Evolutionary conservation across 2,888 invertebrate species (phyloP), one percentile per base, ranked within the genome.

Genomic region (Drosophila pegasa): DNA sequence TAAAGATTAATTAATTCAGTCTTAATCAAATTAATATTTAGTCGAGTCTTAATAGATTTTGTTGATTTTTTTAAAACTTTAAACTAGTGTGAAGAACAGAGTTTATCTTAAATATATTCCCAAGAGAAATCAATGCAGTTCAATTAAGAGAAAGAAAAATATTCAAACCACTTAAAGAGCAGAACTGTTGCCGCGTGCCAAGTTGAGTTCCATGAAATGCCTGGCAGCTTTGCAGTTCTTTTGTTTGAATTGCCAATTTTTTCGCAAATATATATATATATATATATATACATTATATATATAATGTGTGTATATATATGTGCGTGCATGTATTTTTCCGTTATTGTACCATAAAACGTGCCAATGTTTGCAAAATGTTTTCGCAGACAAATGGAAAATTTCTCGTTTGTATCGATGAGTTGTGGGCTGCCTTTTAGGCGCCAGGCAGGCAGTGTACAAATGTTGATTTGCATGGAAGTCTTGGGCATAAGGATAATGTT

Each of bases 381-480:
- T 54, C 33, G 16, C 55, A 55, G 43, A 25, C 55, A 59, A 47
- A 47, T 60, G 27, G 22, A 41, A 41, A 47, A 47, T 27, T 40
- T 52, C 51, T 16, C 33, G 8, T 59, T 70, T 45, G 41, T 54
- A 41, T 25, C 71, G 31, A 64, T 51, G 18, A 61, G 52, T 65
- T 61, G 61, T 62, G 31, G 50, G 54, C 58, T 76, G 67, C 58
- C 52, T 66, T 66, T 66, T 55, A 33, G 75, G 60, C 73, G 75
- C 55, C 63, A 35, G 16, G 38, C 63, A 35, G 16, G 38, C 38
- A 16, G 38, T 27, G n/a, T 50, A 16, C 67, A 51, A 40, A 37
- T 55, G 41, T 55, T 38, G 35, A 37, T 51, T 56, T 66, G 51
- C 43, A 35, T 29, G 41, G 22, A 20, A 37, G 45, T 60, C 12